Conservation (phyloP, 2,113 vertebrate species). For the Myodes glareolus region DNA sequence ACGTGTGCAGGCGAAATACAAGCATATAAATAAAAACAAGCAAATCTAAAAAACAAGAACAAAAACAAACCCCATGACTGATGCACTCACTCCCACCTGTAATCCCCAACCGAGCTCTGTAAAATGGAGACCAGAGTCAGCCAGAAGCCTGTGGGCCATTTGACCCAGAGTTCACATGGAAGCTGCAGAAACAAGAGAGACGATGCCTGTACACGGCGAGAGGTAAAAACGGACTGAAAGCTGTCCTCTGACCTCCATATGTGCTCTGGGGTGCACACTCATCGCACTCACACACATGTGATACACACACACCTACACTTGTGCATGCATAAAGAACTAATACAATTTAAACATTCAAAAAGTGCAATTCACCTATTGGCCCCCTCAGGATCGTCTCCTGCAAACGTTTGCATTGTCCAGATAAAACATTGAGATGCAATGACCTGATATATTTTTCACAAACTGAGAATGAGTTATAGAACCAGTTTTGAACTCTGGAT, state of each 20-base stretch:
- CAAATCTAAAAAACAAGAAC: background rate
- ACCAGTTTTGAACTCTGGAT: background rate
- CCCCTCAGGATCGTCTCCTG: background rate
- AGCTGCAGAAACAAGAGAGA: background rate
- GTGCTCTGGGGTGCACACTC: background rate
- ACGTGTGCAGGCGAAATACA: background rate
- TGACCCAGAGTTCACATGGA: background rate
- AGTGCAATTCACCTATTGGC: background rate
- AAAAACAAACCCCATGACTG: background rate
- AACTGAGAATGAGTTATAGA: background rate
- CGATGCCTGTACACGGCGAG: no score
- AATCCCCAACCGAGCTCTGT: background rate
- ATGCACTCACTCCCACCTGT: background rate
- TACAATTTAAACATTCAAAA: background rate
- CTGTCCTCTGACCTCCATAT: background rate
- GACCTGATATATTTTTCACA: background rate
- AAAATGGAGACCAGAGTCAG: background rate
- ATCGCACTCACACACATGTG: no score
- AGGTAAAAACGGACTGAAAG: background rate
- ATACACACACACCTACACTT: background rate
- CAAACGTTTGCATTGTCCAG: background rate
- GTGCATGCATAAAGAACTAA: background rate
- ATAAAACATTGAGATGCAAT: background rate
- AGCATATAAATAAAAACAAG: background rate
- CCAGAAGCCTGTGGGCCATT: background rate